These are phyloP conservation scores for Nothocercus nigrocapillus DNA, from an alignment of 2,113 vertebrate species.

Conservation along the genomic window DNA sequence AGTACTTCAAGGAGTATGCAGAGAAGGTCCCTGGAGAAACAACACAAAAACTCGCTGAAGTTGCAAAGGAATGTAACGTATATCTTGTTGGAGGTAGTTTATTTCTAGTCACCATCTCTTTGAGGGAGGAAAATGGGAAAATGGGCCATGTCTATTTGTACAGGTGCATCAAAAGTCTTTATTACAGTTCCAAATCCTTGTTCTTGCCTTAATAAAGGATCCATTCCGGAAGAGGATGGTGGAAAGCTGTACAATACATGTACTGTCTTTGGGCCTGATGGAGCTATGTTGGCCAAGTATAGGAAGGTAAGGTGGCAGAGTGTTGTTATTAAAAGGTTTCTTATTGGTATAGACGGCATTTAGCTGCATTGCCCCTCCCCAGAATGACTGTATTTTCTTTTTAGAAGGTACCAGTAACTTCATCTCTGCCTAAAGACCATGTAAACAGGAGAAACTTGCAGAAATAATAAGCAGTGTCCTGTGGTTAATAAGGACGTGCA, in stretches of 20 bases:
- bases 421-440: not conserved
- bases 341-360: not conserved
- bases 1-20: constrained; percentile 88
- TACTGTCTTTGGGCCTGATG: constrained; percentile 91
- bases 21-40: constrained; percentile 95
- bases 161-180: not conserved
- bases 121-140: not conserved
- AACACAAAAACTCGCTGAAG: constrained; percentile 86
- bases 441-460: not conserved
- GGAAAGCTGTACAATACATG: constrained; percentile 95
- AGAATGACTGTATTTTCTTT: not conserved
- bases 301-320: constrained; percentile 85
- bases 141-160: not conserved
- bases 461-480: not conserved
- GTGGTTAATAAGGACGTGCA: not conserved
- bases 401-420: not conserved
- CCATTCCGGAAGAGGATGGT: constrained; percentile 92
- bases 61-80: constrained; percentile 87
- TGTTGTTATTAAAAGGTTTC: not conserved
- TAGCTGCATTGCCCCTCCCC: not conserved
- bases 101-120: not conserved
- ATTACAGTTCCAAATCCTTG: not conserved
- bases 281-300: constrained; percentile 87
- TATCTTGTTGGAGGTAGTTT: constrained; percentile 92
- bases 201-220: constrained; percentile 81